Evolutionary conservation across 2,797 vertebrate species (phyloP).

Genomic region (Thunnus albacares): DNA sequence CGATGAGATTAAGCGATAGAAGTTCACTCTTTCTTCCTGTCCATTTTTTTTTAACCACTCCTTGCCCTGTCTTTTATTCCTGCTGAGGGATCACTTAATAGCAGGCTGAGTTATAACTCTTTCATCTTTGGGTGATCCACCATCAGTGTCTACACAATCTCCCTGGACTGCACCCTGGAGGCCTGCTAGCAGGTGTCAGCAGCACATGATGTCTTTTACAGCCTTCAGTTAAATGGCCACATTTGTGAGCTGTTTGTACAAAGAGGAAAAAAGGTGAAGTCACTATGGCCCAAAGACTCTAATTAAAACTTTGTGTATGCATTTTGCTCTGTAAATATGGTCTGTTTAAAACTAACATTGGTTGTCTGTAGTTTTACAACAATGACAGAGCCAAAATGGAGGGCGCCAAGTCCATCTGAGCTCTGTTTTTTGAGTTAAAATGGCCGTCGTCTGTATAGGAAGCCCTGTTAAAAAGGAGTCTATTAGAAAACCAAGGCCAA

Average conservation of each 20-base stretch:
- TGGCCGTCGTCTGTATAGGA: conserved; percentile 6
- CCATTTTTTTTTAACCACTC: conserved; percentile 25
- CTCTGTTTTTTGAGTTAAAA: conserved; percentile 35
- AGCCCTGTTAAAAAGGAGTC: conserved; percentile 43
- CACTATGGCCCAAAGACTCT: conserved; percentile 2
- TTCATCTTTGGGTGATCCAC: conserved; percentile 54
- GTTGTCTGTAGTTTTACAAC: conserved; percentile 30
- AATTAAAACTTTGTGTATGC: conserved; percentile 29
- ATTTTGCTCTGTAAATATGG: conserved; percentile 2
- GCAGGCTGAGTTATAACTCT: conserved; percentile 46
- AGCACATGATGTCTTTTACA: conserved; percentile 61
- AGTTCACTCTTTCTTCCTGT: conserved; percentile 41
- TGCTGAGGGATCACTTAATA: conserved; percentile 51
- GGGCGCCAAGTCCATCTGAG: neutral
- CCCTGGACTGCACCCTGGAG: conserved; percentile 5
- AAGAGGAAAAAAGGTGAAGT: conserved; percentile 45
- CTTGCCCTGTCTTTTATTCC: conserved; percentile 31
- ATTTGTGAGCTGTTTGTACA: conserved; percentile 45
- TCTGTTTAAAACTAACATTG: conserved; percentile 7
- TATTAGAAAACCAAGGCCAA: conserved; percentile 34
- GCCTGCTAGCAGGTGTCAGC: conserved; percentile 63
- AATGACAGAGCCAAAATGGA: conserved; percentile 23
- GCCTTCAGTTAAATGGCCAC: conserved; percentile 40
- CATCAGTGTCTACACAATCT: conserved; percentile 33
- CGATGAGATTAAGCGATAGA: conserved; percentile 36